Evolutionary conservation across 2,113 vertebrate genomes (phyloP).

Genomic region (Pseudorasbora parva): DNA sequence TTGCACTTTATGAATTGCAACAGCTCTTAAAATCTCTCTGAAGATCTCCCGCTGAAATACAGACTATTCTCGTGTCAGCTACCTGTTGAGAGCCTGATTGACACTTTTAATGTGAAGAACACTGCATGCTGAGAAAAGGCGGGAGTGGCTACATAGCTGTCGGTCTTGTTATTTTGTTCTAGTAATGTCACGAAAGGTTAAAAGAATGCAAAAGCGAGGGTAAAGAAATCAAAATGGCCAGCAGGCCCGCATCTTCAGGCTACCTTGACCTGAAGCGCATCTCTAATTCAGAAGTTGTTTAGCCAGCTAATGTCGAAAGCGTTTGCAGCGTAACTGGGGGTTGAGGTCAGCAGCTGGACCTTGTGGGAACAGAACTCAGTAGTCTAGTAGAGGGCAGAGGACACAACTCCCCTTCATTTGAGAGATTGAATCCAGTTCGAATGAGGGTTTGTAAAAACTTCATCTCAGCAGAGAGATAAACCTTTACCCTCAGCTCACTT

Average conservation of each 20-base stretch:
- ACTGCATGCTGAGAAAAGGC: background rate
- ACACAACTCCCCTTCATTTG: slow-evolving; percentile 39
- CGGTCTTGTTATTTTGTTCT: slow-evolving; percentile 9
- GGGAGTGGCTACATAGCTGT: slow-evolving; percentile 13
- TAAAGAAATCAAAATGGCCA: background rate
- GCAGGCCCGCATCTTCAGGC: slow-evolving; percentile 27
- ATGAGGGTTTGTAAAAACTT: slow-evolving; percentile 1
- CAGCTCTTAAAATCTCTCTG: slow-evolving; percentile 9
- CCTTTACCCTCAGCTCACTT: background rate
- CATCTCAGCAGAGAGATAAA: slow-evolving; percentile 21
- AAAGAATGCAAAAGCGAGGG: background rate
- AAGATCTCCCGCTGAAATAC: background rate
- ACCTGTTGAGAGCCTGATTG: slow-evolving; percentile 32
- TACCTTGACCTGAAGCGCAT: slow-evolving; percentile 36
- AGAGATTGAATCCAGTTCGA: slow-evolving; percentile 23
- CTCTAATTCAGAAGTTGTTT: slow-evolving; percentile 30
- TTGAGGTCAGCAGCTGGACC: slow-evolving; percentile 48
- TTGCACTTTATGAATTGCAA: background rate
- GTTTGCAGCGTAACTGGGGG: slow-evolving; percentile 1
- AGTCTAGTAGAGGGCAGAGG: slow-evolving; percentile 21
- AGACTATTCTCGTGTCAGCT: background rate
- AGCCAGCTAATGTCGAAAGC: background rate
- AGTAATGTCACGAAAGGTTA: slow-evolving; percentile 8
- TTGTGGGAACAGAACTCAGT: slow-evolving; percentile 44
- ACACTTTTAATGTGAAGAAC: slow-evolving; percentile 26